phyloP scores from a whole-genome alignment of 2,888 invertebrate species.

The Pilophorus perplexus region DNA sequence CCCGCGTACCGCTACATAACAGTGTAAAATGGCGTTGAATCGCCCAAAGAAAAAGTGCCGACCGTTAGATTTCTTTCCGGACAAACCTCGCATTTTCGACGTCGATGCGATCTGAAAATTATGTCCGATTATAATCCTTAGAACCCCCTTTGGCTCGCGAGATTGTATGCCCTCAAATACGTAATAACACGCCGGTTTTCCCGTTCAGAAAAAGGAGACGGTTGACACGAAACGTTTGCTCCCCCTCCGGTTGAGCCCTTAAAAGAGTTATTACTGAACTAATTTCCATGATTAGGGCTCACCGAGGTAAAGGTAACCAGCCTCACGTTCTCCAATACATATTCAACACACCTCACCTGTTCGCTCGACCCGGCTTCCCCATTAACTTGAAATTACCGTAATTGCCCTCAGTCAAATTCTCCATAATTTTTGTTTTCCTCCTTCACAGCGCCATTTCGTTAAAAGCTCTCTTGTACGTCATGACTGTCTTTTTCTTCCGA shows the following conservation, averaged over 20 bases:
- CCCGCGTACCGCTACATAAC: too few relatives aligned
- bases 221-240: conserved; percentile 26
- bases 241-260: too few relatives aligned
- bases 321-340: conserved; percentile 33
- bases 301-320: conserved; percentile 28
- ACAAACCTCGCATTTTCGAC: neutral
- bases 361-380: conserved; percentile 7
- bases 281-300: conserved; percentile 35
- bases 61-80: neutral
- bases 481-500: neutral
- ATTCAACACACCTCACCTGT: conserved; percentile 37
- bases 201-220: conserved; percentile 23
- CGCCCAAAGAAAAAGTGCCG: too few relatives aligned
- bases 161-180: conserved; percentile 25
- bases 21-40: too few relatives aligned
- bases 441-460: neutral
- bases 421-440: too few relatives aligned
- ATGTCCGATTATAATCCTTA: conserved; percentile 21
- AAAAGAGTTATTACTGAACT: conserved; percentile 34
- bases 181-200: conserved; percentile 23
- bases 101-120: conserved; percentile 32
- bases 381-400: conserved; percentile 34
- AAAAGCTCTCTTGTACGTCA: neutral
- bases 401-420: conserved; percentile 19
- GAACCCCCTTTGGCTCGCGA: conserved; percentile 4